phyloP scores from a whole-genome alignment of 2,888 invertebrate genomes.

The Chrysopilus asiliformis region DNA sequence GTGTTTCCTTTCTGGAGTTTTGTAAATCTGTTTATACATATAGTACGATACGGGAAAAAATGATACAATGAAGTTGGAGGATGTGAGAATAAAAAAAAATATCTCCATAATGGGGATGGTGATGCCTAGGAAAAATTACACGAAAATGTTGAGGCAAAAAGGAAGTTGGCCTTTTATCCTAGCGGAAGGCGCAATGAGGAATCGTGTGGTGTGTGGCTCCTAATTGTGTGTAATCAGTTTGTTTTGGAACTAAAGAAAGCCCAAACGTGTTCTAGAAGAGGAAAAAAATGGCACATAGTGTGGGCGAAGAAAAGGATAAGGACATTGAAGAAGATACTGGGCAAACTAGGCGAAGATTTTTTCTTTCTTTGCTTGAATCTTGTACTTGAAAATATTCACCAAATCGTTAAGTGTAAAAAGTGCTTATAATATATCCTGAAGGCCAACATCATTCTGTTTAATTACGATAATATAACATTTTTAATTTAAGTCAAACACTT shows the following conservation, averaged over 20 bases:
- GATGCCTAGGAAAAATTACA: slow-evolving; percentile 1
- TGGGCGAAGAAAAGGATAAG: neutral
- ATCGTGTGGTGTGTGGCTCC: slow-evolving; percentile 11
- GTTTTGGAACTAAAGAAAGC: slow-evolving; percentile 4
- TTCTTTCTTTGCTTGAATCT: neutral
- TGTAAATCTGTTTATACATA: neutral
- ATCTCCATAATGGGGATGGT: neutral
- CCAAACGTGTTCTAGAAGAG: too few relatives aligned
- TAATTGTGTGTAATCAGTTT: slow-evolving; percentile 14
- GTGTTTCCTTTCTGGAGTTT: too few relatives aligned
- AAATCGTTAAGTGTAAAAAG: slow-evolving; percentile 4
- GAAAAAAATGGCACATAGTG: neutral
- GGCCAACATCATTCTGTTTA: slow-evolving; percentile 15
- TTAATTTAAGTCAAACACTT: slow-evolving; percentile 13
- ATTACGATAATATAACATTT: slow-evolving; percentile 15
- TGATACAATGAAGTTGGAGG: neutral
- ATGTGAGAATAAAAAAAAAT: slow-evolving; percentile 3
- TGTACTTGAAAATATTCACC: neutral
- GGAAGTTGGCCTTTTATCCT: slow-evolving; percentile 8
- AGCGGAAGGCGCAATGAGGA: slow-evolving; percentile 1
- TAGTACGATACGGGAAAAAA: too few relatives aligned
- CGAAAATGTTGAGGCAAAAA: slow-evolving; percentile 6
- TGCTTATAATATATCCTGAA: slow-evolving; percentile 12
- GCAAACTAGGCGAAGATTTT: too few relatives aligned
- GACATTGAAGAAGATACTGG: too few relatives aligned